A percentile compares a stretch with the other conserved stretches of the same genome.
These are phyloP conservation scores for Hipposideros larvatus DNA, from an alignment of 2,797 vertebrate species.

Conservation along the genomic window DNA sequence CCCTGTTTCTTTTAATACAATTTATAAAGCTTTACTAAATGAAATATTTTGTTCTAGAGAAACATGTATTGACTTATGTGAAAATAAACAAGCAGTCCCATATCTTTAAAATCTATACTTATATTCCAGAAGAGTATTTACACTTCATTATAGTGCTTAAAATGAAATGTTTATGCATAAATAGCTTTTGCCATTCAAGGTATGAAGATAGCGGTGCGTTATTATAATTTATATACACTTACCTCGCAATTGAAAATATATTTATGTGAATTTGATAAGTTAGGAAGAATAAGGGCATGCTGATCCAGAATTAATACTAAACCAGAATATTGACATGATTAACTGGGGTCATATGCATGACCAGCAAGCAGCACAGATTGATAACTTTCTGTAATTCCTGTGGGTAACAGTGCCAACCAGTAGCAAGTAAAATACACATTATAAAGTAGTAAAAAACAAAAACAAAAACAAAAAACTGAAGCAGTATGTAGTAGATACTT, in stretches of 20 bases:
- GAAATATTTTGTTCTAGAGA: constrained; percentile 77
- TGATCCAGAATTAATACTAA: constrained; percentile 55
- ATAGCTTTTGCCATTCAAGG: constrained; percentile 73
- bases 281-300: constrained; percentile 69
- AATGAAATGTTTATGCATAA: constrained; percentile 73
- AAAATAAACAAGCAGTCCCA: constrained; percentile 78
- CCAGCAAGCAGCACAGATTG: constrained; percentile 49
- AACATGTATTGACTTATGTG: constrained; percentile 66
- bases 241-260: constrained; percentile 47
- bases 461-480: not conserved
- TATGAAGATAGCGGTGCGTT: constrained; percentile 25
- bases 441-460: not conserved
- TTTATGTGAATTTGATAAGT: constrained; percentile 59
- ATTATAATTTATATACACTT: constrained; percentile 54
- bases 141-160: constrained; percentile 70
- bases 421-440: constrained; percentile 22
- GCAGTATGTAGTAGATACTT: constrained; percentile 12
- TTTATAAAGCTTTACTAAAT: constrained; percentile 78
- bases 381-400: constrained; percentile 67
- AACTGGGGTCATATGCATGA: not conserved
- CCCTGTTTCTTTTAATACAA: constrained; percentile 71
- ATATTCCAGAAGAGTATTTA: constrained; percentile 71
- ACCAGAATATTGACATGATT: constrained; percentile 29
- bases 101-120: constrained; percentile 79
- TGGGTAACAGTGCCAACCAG: constrained; percentile 45